Base-by-base conservation (phyloP, 2,797 vertebrate genomes). In the Fringilla coelebs region DNA sequence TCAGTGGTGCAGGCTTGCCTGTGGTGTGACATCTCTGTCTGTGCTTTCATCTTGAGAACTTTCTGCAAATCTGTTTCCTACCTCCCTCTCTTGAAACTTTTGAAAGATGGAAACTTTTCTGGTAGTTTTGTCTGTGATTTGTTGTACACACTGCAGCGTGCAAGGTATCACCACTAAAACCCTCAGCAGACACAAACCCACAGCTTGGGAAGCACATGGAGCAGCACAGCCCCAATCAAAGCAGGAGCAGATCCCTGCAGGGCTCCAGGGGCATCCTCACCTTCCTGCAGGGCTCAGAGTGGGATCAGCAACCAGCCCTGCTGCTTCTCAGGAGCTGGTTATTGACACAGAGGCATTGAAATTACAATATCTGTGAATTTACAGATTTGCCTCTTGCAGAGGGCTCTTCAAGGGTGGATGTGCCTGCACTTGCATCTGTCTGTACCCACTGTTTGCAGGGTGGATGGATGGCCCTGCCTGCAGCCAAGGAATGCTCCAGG, bases 201-300 rank as follows among this genome's bases (percentile, higher is more conserved):
- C 22, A 25, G n/a, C 55, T 40, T 31, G 94, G 80, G 80, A 54
- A 85, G 94, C 88, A 52, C 52, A 8, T 13, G 38, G 55, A 77
- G 75, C 60, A 62, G 78, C 31, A 10, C 29, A 75, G 41, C 63
- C 82, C 54, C 38, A 31, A 54, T 32, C 60, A 57, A 86, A 85
- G 72, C 76, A 52, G 25, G 21, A 77, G 71, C 78, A 38, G 86
- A 6, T 32, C 31, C 25, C 51, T 71, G 48, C 60, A 12, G 83
- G 32, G 95, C 97, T 89, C 83, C 95, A 60, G 85, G 16, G 80
- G 54, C 86, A 86, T 57, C 10, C 94, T 63, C 61, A 70, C 43
- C 3, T 31, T n/a, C 77, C 58, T 61, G 7, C 79, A 72, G 78
- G 36, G 57, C 34, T 75, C 68, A 7, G 62, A 4, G 81, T 93